Conservation (phyloP, 53 echinoderm and acorn worm genomes). For the Crossaster papposus region DNA sequence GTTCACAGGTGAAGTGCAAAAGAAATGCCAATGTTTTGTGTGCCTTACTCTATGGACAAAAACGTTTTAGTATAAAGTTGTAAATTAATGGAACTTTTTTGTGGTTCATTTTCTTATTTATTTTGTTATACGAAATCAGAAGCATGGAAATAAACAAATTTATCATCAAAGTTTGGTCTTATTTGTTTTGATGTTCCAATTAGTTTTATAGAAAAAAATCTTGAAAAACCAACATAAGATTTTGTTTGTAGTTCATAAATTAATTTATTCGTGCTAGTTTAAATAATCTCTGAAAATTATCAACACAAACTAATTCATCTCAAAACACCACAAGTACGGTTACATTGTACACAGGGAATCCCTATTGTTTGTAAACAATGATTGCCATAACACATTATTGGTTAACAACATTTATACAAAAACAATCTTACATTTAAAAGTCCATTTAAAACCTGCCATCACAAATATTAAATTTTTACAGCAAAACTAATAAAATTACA, state of each 20-base stretch:
- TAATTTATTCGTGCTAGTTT: background rate
- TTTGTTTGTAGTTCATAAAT: background rate
- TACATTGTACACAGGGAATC: no score
- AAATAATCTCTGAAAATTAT: background rate
- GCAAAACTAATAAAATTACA: no score
- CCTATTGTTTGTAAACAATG: no score
- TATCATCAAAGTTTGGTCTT: background rate
- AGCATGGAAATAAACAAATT: constrained; percentile 30
- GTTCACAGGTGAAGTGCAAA: background rate
- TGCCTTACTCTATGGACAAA: background rate
- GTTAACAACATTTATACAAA: no score
- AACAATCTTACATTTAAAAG: no score
- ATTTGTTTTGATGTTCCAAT: background rate
- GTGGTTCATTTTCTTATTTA: constrained; percentile 53
- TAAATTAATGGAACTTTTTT: constrained; percentile 10
- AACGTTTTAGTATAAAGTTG: background rate
- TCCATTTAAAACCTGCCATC: no score
- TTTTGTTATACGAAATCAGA: constrained; percentile 54
- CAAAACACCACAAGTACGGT: background rate
- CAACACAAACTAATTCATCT: background rate
- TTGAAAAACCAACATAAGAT: background rate
- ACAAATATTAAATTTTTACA: no score
- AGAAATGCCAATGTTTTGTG: background rate
- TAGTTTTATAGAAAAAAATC: background rate
- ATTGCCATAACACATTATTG: no score